phyloP scores from a whole-genome alignment of 2,113 vertebrate species.

The Rhipidura dahli region DNA sequence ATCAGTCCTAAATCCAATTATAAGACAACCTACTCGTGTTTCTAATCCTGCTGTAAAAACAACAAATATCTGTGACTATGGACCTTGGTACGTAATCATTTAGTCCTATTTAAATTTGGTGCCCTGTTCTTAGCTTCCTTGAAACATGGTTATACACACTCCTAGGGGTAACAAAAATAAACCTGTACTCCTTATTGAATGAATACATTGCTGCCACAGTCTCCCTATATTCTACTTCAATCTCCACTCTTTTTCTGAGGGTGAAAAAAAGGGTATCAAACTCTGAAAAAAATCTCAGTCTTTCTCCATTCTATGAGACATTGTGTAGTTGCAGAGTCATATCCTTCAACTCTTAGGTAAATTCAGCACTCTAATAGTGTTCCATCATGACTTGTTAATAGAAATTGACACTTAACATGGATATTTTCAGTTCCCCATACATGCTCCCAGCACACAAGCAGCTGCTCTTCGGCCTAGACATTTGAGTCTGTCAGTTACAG shows the following conservation, averaged over 20 bases:
- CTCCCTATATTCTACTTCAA: neutral
- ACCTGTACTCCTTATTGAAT: neutral
- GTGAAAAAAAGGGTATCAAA: neutral
- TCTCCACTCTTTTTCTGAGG: neutral
- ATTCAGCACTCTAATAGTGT: neutral
- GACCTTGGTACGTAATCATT: neutral
- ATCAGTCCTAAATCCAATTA: neutral
- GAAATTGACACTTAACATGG: neutral
- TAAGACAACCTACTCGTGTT: neutral
- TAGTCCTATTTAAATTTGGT: neutral
- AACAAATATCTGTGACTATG: neutral
- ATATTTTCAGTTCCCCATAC: neutral
- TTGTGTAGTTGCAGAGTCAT: neutral
- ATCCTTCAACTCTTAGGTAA: neutral
- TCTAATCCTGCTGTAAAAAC: neutral
- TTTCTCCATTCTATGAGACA: neutral
- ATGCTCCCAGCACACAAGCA: neutral
- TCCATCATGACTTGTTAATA: neutral
- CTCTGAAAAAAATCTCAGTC: neutral
- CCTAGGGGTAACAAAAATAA: neutral
- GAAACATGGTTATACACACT: neutral
- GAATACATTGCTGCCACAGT: neutral
- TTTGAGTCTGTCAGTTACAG: neutral
- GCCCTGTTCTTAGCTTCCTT: neutral
- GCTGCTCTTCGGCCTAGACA: neutral